phyloP scores from a whole-genome alignment of 2,113 vertebrate species.

The Cichladusa arquata region DNA sequence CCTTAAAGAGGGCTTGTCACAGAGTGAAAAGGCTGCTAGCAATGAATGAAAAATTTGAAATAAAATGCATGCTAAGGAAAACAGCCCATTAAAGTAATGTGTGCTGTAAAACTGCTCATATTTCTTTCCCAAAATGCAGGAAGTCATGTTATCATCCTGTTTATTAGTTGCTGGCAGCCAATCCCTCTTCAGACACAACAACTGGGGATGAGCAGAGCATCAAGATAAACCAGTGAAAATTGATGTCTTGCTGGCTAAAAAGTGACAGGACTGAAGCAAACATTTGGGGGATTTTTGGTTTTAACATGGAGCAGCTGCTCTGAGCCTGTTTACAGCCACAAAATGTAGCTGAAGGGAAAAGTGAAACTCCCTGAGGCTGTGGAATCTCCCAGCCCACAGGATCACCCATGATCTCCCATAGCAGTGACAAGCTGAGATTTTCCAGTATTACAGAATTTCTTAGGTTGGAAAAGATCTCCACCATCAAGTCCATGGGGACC shows the following conservation, averaged over 20 bases:
- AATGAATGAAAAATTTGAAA: neutral
- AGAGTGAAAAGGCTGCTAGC: neutral
- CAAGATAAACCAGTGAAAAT: neutral
- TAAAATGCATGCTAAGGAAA: neutral
- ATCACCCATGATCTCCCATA: neutral
- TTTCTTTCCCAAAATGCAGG: neutral
- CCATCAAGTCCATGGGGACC: fast-evolving
- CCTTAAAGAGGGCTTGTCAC: neutral
- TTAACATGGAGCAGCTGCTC: neutral
- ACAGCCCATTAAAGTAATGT: neutral
- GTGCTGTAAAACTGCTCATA: neutral
- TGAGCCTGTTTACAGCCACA: neutral
- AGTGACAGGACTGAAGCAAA: neutral
- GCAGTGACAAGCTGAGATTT: neutral
- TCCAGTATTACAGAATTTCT: neutral
- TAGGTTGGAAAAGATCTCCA: neutral
- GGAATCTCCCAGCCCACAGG: neutral
- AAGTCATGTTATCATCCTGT: neutral
- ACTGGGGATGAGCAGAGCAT: neutral
- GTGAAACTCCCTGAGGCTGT: neutral
- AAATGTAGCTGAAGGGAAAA: neutral
- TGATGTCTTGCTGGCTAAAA: neutral
- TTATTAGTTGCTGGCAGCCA: neutral
- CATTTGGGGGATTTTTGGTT: neutral
- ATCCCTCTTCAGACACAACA: neutral